These are phyloP conservation scores for Discoglossus pictus DNA, from an alignment of 2,797 vertebrate species.

Conservation along the genomic window DNA sequence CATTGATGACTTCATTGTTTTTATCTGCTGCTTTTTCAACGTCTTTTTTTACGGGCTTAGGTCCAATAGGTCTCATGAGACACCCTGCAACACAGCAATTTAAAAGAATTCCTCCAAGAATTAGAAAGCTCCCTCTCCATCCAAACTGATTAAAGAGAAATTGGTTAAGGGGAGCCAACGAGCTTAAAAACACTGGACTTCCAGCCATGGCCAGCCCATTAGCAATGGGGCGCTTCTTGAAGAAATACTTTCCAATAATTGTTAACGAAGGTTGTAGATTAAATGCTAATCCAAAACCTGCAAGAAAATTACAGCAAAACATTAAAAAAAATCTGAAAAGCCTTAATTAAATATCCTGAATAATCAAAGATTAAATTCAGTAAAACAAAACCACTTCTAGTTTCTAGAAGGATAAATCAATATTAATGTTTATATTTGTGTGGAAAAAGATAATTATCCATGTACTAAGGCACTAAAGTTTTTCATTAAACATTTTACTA, in stretches of 20 bases:
- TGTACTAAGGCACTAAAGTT: too few relatives aligned
- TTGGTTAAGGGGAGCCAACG: slow-evolving; percentile 93
- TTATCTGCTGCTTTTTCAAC: slow-evolving; percentile 55
- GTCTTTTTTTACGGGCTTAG: slow-evolving; percentile 67
- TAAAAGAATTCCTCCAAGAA: slow-evolving; percentile 86
- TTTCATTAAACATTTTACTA: too few relatives aligned
- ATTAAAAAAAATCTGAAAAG: slow-evolving; percentile 1
- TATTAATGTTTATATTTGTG: too few relatives aligned
- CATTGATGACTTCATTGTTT: slow-evolving; percentile 57
- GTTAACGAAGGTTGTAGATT: slow-evolving; percentile 95
- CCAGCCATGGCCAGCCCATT: slow-evolving; percentile 95
- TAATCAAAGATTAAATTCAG: too few relatives aligned
- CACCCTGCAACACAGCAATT: slow-evolving; percentile 92
- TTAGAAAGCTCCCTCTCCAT: slow-evolving; percentile 94
- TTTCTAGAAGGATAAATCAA: too few relatives aligned
- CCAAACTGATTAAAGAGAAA: slow-evolving; percentile 89
- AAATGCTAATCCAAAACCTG: slow-evolving; percentile 93
- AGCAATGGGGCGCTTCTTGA: slow-evolving; percentile 88
- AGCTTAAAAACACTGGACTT: slow-evolving; percentile 94
- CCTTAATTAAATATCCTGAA: too few relatives aligned
- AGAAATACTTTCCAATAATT: slow-evolving; percentile 95
- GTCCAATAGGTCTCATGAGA: slow-evolving; percentile 88
- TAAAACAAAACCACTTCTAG: too few relatives aligned
- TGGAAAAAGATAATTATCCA: too few relatives aligned
- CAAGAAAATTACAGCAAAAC: slow-evolving; percentile 54